Evolutionary conservation across 2,113 vertebrate species (phyloP), one percentile per base, ranked within the genome.

Genomic region (Neomonachus schauinslandi): DNA sequence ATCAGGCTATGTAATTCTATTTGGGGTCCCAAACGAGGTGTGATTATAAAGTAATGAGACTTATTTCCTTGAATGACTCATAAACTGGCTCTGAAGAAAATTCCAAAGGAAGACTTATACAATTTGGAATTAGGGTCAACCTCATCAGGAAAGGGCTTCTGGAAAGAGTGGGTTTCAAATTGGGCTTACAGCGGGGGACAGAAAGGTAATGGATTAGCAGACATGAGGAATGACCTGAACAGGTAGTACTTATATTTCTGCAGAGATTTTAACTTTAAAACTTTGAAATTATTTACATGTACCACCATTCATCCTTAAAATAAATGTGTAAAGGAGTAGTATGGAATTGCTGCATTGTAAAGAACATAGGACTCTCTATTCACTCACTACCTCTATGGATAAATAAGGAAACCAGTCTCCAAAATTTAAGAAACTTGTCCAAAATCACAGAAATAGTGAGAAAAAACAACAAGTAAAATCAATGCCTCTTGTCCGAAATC

Each of bases 11-110:
- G 63, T 55, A 82, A 89, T 89, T 91, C 67, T 91, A 31, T 89
- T 36, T 92, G 22, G 71, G 14, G 31, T 95, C 61, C 63, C 82
- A 94, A 91, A 93, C 1, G 31, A 97, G 61, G 79, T 96, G 72
- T 92, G 82, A 97, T 93, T 93, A 61, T 61, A 93, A 96, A 94
- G 71, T 93, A 89, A 97, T 79, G 79, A 97, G 91, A 93, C 77
- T 76, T 89, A 95, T 76, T 95, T 97, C 94, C 95, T 96, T 96
- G 86, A 92, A 89, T 97, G 95, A 97, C 59, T 94, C 95, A 93
- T 81, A 85, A 95, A 93, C 81, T 89, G 65, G 39, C 82, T 97
- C 59, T 71, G 49, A 94, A 61, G 51, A 96, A 89, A 94, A 91
- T 74, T 72, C 67, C 85, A 82, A 72, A 97, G 77, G 46, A 97